Conservation (phyloP, 1,140 invertebrate genomes). For the Rhizoglyphus robini region DNA sequence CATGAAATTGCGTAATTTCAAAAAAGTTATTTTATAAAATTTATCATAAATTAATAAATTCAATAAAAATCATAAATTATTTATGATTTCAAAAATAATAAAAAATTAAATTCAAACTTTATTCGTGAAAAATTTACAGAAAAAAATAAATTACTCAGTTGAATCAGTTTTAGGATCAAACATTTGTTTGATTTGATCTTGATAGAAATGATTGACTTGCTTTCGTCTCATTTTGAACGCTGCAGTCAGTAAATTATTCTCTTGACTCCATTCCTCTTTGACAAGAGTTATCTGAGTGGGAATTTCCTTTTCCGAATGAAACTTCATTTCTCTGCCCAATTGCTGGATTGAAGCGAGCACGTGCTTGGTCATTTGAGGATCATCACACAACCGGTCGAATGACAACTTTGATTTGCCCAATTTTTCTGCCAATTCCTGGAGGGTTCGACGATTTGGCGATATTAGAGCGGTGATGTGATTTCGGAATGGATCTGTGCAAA, state of each 20-base stretch:
- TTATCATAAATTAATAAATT: too few species aligned
- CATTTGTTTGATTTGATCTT: conserved; percentile 77
- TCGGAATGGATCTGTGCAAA: conserved; percentile 72
- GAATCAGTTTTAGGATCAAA: too few species aligned
- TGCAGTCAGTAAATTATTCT: conserved; percentile 52
- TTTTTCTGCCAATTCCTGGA: conserved; percentile 51
- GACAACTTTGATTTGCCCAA: conserved; percentile 40
- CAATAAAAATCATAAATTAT: too few species aligned
- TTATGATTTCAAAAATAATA: too few species aligned
- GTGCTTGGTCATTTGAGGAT: conserved; percentile 39
- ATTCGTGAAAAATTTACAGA: too few species aligned
- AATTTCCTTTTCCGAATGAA: conserved; percentile 33
- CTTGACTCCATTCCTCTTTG: conserved; percentile 39
- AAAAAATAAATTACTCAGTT: too few species aligned
- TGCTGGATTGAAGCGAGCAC: not conserved
- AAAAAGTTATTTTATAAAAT: too few species aligned
- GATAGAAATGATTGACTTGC: conserved; percentile 81
- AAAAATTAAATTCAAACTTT: too few species aligned
- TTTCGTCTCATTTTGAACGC: conserved; percentile 93
- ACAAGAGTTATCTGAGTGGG: conserved; percentile 35
- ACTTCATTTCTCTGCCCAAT: not conserved
- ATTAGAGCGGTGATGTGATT: conserved; percentile 74
- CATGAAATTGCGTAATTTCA: too few species aligned
- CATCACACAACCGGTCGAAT: conserved; percentile 48
- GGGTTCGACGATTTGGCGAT: conserved; percentile 55